These are phyloP conservation scores for Grantiella picta DNA, from an alignment of 2,113 vertebrate genomes.

Conservation along the genomic window DNA sequence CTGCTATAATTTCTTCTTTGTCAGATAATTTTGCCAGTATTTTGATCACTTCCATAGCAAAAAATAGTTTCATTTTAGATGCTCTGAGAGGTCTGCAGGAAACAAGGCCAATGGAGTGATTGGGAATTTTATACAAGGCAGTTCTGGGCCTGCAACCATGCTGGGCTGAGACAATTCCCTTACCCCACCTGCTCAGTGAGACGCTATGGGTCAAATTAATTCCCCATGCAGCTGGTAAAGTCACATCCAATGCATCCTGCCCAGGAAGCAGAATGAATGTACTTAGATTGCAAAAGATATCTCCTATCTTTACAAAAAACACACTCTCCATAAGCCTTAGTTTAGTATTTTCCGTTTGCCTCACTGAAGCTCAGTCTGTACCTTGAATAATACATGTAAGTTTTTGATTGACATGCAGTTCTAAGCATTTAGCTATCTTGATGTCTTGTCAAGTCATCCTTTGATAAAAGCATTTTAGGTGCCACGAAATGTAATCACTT, in stretches of 20 bases:
- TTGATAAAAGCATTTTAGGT: slow-evolving; percentile 58
- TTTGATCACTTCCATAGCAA: background rate
- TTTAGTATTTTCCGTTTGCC: slow-evolving; percentile 14
- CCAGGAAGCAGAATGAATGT: background rate
- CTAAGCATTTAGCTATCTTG: slow-evolving; percentile 51
- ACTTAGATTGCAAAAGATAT: background rate
- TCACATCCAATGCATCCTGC: background rate
- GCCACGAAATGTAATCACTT: slow-evolving; percentile 46
- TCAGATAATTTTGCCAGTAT: background rate
- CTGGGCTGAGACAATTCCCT: background rate
- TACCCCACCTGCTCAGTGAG: background rate
- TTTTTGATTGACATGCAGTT: slow-evolving; percentile 35
- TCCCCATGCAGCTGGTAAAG: background rate
- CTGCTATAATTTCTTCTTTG: background rate
- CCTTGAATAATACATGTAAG: slow-evolving; percentile 34
- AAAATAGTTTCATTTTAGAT: background rate
- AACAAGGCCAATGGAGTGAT: background rate
- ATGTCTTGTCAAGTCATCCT: slow-evolving; percentile 51
- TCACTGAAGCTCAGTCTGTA: background rate
- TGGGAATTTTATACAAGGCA: background rate
- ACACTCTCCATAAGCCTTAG: background rate
- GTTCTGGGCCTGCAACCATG: background rate
- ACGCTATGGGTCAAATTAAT: background rate
- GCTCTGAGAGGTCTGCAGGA: background rate
- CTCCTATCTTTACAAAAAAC: background rate